Evolutionary conservation across 2,888 invertebrate species (phyloP), one percentile per base, ranked within the genome.

Genomic region (Chaetoderma sp.): DNA sequence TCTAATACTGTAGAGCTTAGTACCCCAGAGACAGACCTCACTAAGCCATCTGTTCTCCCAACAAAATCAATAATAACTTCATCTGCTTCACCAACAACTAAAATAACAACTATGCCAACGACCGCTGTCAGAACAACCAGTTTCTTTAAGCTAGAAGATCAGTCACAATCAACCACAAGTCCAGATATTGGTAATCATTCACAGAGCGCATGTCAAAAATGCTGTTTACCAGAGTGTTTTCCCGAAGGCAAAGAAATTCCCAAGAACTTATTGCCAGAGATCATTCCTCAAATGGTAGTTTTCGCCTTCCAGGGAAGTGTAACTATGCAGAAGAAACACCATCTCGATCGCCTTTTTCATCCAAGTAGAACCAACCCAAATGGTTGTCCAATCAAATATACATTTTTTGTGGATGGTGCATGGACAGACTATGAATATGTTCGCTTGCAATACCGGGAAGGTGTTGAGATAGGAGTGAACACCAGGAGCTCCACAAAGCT

Each of bases 201-300:
- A n/a, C n/a, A n/a, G n/a, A n/a, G n/a, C n/a, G n/a, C n/a, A n/a
- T n/a, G n/a, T n/a, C n/a, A n/a, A n/a, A n/a, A n/a, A n/a, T n/a
- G n/a, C n/a, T n/a, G n/a, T n/a, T n/a, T n/a, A n/a, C n/a, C n/a
- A n/a, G n/a, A n/a, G n/a, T n/a, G n/a, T n/a, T n/a, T n/a, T n/a
- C n/a, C n/a, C n/a, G n/a, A n/a, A n/a, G n/a, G n/a, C n/a, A n/a
- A n/a, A n/a, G n/a, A n/a, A n/a, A n/a, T n/a, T n/a, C n/a, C n/a
- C n/a, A n/a, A n/a, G n/a, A n/a, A n/a, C n/a, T n/a, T n/a, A n/a
- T n/a, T n/a, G n/a, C n/a, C 50, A 1, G 28, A 33, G 6, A 55
- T 75, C 3, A 67, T 71, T 21, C 78, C 78, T 5, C 78, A 78
- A 30, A 77, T 78, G 13, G 72, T 78, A 0, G 75, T 74, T 59